phyloP scores from a whole-genome alignment of 2,797 vertebrate species.

The Hoplostethus atlanticus region DNA sequence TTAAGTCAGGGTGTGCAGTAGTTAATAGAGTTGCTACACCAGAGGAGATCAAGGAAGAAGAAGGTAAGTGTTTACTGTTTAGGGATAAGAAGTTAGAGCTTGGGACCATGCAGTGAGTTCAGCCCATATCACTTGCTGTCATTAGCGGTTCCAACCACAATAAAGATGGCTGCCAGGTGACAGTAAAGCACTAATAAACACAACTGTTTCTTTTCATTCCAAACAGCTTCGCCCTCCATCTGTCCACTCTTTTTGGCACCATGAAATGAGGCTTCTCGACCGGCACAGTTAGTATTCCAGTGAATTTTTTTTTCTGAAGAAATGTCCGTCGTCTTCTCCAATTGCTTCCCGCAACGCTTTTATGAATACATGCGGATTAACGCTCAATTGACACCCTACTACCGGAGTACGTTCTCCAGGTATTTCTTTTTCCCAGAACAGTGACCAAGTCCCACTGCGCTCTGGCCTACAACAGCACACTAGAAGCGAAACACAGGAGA shows the following conservation, averaged over 20 bases:
- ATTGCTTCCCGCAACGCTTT: conserved; percentile 24
- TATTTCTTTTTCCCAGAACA: conserved; percentile 29
- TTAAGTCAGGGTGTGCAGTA: conserved; percentile 78
- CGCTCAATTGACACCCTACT: neutral
- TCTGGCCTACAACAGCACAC: conserved; percentile 50
- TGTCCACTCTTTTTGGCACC: conserved; percentile 60
- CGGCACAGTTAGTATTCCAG: conserved; percentile 28
- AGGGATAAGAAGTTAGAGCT: conserved; percentile 45
- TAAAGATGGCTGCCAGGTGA: conserved; percentile 66
- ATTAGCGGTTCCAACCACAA: conserved; percentile 63
- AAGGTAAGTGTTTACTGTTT: conserved; percentile 32
- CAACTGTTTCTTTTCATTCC: conserved; percentile 31
- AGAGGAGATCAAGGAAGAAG: conserved; percentile 26
- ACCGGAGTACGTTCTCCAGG: conserved; percentile 17
- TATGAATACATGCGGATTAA: conserved; percentile 45
- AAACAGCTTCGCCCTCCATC: conserved; percentile 44
- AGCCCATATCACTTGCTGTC: conserved; percentile 55
- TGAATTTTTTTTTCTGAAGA: conserved; percentile 42
- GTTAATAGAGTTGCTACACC: conserved; percentile 76
- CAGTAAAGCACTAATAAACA: conserved; percentile 68
- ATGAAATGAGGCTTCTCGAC: conserved; percentile 39
- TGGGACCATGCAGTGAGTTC: conserved; percentile 79
- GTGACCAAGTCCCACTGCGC: conserved; percentile 47
- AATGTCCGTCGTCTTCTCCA: conserved; percentile 54
- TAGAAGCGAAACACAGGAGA: conserved; percentile 38